phyloP scores from a whole-genome alignment of 92 coral and sea anemone species.

The Umimayanthus kanabou region DNA sequence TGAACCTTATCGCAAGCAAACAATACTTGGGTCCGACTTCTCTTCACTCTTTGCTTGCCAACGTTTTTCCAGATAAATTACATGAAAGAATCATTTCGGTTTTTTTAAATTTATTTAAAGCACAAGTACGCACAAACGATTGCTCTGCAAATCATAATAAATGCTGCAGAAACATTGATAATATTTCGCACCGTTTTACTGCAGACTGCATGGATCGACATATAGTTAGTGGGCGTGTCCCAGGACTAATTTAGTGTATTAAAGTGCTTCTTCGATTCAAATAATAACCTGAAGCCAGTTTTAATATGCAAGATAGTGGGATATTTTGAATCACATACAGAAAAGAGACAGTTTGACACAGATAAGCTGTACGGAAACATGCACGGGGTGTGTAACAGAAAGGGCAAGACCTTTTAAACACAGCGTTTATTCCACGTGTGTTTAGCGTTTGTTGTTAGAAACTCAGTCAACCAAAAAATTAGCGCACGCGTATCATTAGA shows the following conservation, averaged over 20 bases:
- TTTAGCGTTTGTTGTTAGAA: neutral
- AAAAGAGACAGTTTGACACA: neutral
- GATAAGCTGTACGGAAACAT: neutral
- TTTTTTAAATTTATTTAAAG: too few relatives aligned
- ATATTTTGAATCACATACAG: neutral
- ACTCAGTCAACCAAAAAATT: conserved; percentile 9
- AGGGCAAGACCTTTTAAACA: neutral
- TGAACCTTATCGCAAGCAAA: neutral
- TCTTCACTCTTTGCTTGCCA: neutral
- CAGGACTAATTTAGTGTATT: neutral
- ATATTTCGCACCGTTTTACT: neutral
- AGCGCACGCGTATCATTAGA: conserved; percentile 7
- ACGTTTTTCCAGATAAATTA: neutral
- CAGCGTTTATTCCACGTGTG: neutral
- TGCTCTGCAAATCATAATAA: neutral
- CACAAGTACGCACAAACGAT: neutral
- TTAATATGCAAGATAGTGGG: too few relatives aligned
- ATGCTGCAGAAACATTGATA: neutral
- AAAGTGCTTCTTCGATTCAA: neutral
- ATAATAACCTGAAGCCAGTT: neutral
- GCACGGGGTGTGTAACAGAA: neutral
- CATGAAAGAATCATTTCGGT: neutral
- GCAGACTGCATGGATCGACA: neutral
- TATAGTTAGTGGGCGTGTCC: neutral
- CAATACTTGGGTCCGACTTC: neutral